Evolutionary conservation across 2,113 vertebrate species (phyloP).

Genomic region (Merops nubicus): DNA sequence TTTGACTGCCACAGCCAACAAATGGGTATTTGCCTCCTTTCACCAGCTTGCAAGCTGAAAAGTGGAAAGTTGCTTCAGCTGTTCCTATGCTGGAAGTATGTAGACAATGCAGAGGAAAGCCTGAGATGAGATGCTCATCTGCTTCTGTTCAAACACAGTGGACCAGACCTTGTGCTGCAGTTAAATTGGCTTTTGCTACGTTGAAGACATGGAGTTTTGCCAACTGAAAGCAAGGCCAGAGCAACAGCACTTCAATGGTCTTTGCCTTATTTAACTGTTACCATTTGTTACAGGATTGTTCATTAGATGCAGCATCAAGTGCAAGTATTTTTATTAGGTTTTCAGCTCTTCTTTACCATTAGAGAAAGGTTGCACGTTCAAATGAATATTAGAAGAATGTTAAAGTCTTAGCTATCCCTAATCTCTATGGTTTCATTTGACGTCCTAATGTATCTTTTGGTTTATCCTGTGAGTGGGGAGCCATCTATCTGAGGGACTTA

Average conservation of each 20-base stretch:
- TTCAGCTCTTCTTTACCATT: neutral
- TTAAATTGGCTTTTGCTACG: neutral
- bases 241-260: neutral
- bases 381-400: constrained; percentile 35
- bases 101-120: neutral
- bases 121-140: neutral
- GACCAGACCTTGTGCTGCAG: neutral
- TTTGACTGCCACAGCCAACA: neutral
- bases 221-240: neutral
- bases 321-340: neutral
- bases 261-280: constrained; percentile 32
- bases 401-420: constrained; percentile 27
- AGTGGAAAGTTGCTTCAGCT: neutral
- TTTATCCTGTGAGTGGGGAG: neutral
- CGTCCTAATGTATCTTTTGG: neutral
- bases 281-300: neutral
- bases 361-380: constrained; percentile 2
- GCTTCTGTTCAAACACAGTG: neutral
- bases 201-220: neutral
- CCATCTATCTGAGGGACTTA: constrained; percentile 28
- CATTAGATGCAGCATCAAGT: constrained; percentile 1
- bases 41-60: neutral
- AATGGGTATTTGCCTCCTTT: neutral
- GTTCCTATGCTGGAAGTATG: rapidly evolving
- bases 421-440: constrained; percentile 28